Percentiles rank a stretch among this genome's conserved stretches.
These are phyloP conservation scores for Psittacula derbiana DNA, from an alignment of 2,797 vertebrate species.

Conservation along the genomic window DNA sequence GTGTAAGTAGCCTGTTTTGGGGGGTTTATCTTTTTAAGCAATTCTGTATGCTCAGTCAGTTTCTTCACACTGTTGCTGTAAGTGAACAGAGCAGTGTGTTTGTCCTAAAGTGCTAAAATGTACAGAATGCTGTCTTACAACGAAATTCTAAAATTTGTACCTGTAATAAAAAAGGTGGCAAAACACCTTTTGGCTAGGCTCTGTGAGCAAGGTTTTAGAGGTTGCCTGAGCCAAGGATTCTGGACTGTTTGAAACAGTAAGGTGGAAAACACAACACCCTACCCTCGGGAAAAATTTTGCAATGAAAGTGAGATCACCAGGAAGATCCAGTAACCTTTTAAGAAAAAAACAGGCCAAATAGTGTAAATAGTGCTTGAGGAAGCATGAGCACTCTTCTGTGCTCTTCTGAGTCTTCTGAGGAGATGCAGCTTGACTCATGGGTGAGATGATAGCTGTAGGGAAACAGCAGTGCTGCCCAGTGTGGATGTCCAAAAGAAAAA, in stretches of 20 bases:
- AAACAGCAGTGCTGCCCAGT: neutral
- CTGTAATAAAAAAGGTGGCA: neutral
- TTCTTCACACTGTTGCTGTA: neutral
- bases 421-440: neutral
- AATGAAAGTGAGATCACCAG: neutral
- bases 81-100: neutral
- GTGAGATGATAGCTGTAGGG: neutral
- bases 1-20: neutral
- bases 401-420: neutral
- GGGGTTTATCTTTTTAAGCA: neutral
- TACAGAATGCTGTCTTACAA: neutral
- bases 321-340: neutral
- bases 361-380: neutral
- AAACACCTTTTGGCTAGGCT: neutral
- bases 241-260: neutral
- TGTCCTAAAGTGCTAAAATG: neutral
- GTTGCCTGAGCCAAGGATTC: neutral
- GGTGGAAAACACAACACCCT: neutral
- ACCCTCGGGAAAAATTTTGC: neutral
- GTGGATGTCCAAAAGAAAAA: neutral
- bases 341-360: neutral
- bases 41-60: neutral
- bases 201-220: neutral
- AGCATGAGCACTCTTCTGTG: neutral
- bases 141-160: rapidly evolving